These are phyloP conservation scores for Drosophila suboccidentalis DNA, from an alignment of 2,888 invertebrate species.

Conservation along the genomic window DNA sequence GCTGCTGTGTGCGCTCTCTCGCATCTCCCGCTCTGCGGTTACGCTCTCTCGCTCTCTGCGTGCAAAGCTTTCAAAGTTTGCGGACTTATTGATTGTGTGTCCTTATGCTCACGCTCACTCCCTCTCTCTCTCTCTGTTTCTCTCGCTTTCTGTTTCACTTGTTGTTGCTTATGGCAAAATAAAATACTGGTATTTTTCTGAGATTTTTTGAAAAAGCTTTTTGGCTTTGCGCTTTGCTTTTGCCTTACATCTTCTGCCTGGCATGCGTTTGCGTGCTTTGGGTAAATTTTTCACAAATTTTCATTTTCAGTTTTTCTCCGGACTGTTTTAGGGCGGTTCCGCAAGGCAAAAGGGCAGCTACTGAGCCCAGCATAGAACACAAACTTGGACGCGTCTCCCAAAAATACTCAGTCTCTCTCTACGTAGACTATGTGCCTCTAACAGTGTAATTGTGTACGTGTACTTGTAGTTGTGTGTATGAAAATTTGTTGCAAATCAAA, in stretches of 20 bases:
- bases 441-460: constrained; percentile 11
- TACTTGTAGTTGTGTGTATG: constrained; percentile 35
- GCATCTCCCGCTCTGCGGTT: constrained; percentile 14
- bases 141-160: constrained; percentile 36
- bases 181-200: constrained; percentile 63
- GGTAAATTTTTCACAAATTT: constrained; percentile 85
- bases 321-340: constrained; percentile 86
- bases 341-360: constrained; percentile 84
- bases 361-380: constrained; percentile 50
- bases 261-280: constrained; percentile 75
- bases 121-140: not conserved
- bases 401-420: constrained; percentile 28
- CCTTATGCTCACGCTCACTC: constrained; percentile 18
- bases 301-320: constrained; percentile 86
- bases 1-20: constrained; percentile 22
- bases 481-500: constrained; percentile 57
- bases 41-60: constrained; percentile 11
- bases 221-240: constrained; percentile 69
- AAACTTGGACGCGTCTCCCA: constrained; percentile 52
- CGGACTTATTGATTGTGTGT: constrained; percentile 58
- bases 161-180: constrained; percentile 56
- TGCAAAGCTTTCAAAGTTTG: constrained; percentile 50
- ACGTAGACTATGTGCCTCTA: constrained; percentile 37
- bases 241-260: constrained; percentile 34
- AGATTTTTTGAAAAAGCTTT: constrained; percentile 55